Evolutionary conservation across 2,888 invertebrate species (phyloP), one percentile per base, ranked within the genome.

Genomic region (Caenorhabditis imperialis): DNA sequence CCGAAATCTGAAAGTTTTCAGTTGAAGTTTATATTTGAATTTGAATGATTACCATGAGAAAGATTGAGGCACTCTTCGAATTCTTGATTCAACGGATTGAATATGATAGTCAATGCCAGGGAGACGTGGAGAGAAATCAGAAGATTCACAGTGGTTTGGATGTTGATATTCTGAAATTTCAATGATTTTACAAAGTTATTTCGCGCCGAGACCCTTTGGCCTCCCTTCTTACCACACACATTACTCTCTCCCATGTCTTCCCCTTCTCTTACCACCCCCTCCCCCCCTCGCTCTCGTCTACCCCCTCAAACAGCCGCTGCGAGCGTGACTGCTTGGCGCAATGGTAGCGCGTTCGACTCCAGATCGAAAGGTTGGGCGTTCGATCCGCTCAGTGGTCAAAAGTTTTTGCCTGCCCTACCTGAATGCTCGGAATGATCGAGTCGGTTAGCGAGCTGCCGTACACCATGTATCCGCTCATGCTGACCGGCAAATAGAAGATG

Each of bases 31-130:
- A 20, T 23, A 20, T 30, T 23, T 50, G 22, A 12, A 12, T 16
- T 20, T 20, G 1, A 7, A 37, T 10, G 38, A 37, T 51, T 72
- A 84, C 83, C 76, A 37, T 85, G 84, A 0, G 85, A 77, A 7
- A 85, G 61, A 12, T 82, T 81, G 18, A 83, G 47, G 25, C 80
- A 63, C 40, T 85, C 85, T 53, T 85, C 85, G 51, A 81, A 62
- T 69, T 84, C 84, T 57, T 85, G 84, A 53, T 85, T 85, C 20
- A 85, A 53, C 25, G 85, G 85, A 65, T 85, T 85, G 65, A 85
- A 85, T 18, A 84, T 65, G 33, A 85, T 83, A 10, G 84, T 85
- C 44, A 85, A 62, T 3, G 85, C 85, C 14, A 84, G 54, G 10
- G 81, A 65, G 12, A 85, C 85, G 51, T 85, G 85, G n/a, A 85